phyloP scores from a whole-genome alignment of 2,113 vertebrate species.

The Cathartes aura region DNA sequence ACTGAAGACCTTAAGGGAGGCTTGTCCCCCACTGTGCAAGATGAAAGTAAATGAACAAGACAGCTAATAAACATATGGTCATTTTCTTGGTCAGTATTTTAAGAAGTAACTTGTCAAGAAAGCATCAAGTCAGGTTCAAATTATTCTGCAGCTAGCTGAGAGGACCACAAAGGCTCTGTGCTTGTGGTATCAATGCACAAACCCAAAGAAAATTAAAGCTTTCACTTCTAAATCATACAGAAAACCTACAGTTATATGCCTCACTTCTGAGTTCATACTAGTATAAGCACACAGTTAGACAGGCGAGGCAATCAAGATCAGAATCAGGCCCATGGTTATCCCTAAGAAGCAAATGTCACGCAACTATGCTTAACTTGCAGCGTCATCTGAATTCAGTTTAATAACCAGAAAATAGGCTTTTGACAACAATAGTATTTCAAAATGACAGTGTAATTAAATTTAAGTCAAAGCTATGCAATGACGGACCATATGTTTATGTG shows the following conservation, averaged over 20 bases:
- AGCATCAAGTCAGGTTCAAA: background rate
- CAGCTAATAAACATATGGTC: background rate
- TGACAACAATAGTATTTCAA: slow-evolving; percentile 67
- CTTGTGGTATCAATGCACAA: background rate
- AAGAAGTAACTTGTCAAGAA: background rate
- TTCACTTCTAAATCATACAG: background rate
- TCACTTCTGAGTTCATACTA: background rate
- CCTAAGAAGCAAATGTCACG: background rate
- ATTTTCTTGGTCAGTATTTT: background rate
- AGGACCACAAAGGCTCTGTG: background rate
- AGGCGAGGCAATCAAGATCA: background rate
- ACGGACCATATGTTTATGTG: slow-evolving; percentile 55
- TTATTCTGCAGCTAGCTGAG: background rate
- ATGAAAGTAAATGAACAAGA: background rate
- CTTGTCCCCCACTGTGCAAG: background rate
- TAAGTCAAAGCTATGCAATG: slow-evolving; percentile 62
- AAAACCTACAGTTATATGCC: background rate
- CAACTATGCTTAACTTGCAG: slow-evolving; percentile 31
- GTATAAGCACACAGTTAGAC: background rate
- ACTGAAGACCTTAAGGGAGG: background rate
- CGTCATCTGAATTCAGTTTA: slow-evolving; percentile 44
- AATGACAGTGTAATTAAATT: slow-evolving; percentile 71
- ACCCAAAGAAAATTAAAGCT: background rate
- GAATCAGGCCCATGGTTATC: background rate
- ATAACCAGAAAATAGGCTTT: slow-evolving; percentile 68